phyloP scores from a whole-genome alignment of 2,113 vertebrate genomes.

The Stercorarius parasiticus region DNA sequence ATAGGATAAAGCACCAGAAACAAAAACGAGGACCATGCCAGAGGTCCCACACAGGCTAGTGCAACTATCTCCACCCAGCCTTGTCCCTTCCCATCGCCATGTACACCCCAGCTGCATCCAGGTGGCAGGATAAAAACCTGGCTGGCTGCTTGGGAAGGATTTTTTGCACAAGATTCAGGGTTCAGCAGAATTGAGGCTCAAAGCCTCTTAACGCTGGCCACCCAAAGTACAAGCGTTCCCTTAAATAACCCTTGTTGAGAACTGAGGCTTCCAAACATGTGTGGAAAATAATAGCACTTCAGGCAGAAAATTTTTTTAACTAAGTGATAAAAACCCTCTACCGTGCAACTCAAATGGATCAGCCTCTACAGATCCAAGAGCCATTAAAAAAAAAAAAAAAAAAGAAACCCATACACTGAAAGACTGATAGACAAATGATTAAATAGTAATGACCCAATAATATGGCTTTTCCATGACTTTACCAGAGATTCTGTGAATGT shows the following conservation, averaged over 20 bases:
- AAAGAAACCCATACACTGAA: not conserved
- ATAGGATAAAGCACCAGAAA: not conserved
- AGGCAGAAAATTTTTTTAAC: not conserved
- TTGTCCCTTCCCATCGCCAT: not conserved
- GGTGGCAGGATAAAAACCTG: not conserved
- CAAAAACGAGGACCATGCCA: not conserved
- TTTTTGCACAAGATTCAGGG: not conserved
- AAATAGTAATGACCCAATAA: not conserved
- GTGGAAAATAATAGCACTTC: not conserved
- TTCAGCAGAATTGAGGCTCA: constrained; percentile 1
- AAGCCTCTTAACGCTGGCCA: not conserved
- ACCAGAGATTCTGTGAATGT: not conserved
- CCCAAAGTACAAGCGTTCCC: not conserved
- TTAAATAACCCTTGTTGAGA: not conserved
- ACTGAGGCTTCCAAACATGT: not conserved
- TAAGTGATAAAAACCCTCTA: not conserved
- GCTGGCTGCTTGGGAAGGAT: not conserved
- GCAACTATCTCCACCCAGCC: not conserved
- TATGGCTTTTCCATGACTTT: not conserved
- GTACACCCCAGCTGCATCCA: constrained; percentile 31
- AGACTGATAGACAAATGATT: not conserved
- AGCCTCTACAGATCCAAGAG: fast-evolving
- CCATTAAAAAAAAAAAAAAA: not conserved
- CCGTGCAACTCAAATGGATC: not conserved
- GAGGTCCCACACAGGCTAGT: not conserved